Conservation (phyloP, 2,888 invertebrate genomes). For the Agrotis puta region DNA sequence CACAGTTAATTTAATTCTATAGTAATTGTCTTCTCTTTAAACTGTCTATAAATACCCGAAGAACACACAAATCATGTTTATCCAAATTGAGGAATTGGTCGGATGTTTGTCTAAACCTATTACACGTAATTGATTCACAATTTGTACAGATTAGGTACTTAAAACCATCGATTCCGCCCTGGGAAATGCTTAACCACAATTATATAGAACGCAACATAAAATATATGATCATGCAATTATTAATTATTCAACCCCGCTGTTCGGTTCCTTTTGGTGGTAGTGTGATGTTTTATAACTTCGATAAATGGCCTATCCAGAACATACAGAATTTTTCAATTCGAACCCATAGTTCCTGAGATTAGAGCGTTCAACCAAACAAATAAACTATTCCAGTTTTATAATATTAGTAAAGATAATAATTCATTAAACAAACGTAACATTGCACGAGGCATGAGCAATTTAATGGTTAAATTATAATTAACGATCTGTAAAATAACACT, state of each 20-base stretch:
- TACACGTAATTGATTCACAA: constrained; percentile 26
- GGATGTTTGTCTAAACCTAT: constrained; percentile 7
- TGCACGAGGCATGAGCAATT: constrained; percentile 8
- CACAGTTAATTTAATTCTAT: not conserved
- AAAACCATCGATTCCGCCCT: not conserved
- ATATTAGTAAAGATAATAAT: too few species aligned
- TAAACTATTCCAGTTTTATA: too few species aligned
- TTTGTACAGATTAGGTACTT: not conserved
- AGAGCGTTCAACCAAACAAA: too few species aligned
- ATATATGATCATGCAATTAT: too few species aligned
- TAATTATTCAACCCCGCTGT: too few species aligned
- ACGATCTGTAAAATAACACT: constrained; percentile 13
- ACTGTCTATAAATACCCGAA: constrained; percentile 13
- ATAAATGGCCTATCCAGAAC: too few species aligned
- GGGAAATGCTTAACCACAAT: not conserved
- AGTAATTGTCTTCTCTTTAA: constrained; percentile 6
- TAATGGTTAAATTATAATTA: not conserved
- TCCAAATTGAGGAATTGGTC: constrained; percentile 34
- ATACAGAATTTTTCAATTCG: too few species aligned
- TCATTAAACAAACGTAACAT: constrained; percentile 13
- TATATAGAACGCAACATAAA: too few species aligned
- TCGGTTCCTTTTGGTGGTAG: too few species aligned
- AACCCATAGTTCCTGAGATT: too few species aligned
- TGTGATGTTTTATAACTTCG: too few species aligned
- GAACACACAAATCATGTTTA: constrained; percentile 32